Conservation (phyloP, 2,797 vertebrate genomes). For the Pangasius macronema region DNA sequence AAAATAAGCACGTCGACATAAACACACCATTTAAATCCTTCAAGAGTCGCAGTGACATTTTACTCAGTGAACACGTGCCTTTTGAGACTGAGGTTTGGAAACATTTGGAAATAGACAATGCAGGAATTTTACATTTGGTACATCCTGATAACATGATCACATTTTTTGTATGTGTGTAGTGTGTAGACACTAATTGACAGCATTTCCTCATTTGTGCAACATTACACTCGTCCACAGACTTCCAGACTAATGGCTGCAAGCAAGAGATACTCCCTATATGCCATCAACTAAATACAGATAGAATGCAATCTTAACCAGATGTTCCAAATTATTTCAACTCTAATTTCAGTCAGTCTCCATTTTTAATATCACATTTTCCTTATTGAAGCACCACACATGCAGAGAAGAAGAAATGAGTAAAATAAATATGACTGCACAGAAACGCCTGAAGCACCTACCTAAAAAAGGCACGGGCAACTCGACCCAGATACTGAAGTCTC, state of each 20-base stretch:
- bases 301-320: neutral
- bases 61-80: neutral
- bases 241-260: neutral
- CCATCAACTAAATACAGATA: neutral
- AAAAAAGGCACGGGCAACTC: neutral
- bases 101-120: neutral
- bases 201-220: neutral
- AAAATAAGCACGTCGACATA: neutral
- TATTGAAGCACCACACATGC: neutral
- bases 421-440: conserved; percentile 1
- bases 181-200: neutral
- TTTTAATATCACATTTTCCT: neutral
- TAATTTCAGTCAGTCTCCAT: neutral
- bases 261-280: neutral
- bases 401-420: neutral
- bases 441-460: neutral
- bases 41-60: neutral
- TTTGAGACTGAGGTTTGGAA: neutral
- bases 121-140: neutral
- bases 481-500: neutral
- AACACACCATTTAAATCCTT: neutral
- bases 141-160: neutral
- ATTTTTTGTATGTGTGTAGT: neutral
- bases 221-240: neutral
- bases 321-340: neutral